These are phyloP conservation scores for Agrochola macilenta DNA, from an alignment of 2,888 invertebrate species.

Conservation along the genomic window DNA sequence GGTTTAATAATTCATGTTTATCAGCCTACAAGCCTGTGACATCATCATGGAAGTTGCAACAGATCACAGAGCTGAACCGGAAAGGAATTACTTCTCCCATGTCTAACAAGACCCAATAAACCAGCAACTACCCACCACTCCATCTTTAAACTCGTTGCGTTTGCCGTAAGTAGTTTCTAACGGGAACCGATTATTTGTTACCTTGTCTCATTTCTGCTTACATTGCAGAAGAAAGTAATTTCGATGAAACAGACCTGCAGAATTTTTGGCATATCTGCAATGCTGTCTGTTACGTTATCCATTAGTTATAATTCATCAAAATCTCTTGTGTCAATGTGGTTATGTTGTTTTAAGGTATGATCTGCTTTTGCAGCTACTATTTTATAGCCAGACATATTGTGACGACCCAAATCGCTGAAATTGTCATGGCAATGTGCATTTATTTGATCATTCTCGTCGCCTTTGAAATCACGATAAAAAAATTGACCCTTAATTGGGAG, in stretches of 20 bases:
- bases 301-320: neutral
- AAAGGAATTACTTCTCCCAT: conserved; percentile 55
- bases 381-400: neutral
- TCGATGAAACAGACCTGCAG: neutral
- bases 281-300: conserved; percentile 8
- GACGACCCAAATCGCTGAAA: neutral
- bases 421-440: neutral
- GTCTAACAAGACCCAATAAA: conserved; percentile 51
- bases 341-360: neutral
- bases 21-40: conserved; percentile 46
- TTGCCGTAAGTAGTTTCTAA: conserved; percentile 49
- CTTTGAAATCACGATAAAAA: neutral
- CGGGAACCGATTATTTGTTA: conserved; percentile 54
- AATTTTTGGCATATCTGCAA: conserved; percentile 2
- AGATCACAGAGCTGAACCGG: conserved; percentile 38
- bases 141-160: conserved; percentile 51
- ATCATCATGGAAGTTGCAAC: conserved; percentile 46
- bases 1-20: conserved; percentile 31
- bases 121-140: conserved; percentile 51
- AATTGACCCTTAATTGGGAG: neutral
- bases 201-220: conserved; percentile 44
- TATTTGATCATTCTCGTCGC: neutral
- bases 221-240: conserved; percentile 36
- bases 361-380: neutral
- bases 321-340: neutral